Evolutionary conservation across 2,888 invertebrate species (phyloP), one percentile per base, ranked within the genome.

Genomic region (Nudaria mundana): DNA sequence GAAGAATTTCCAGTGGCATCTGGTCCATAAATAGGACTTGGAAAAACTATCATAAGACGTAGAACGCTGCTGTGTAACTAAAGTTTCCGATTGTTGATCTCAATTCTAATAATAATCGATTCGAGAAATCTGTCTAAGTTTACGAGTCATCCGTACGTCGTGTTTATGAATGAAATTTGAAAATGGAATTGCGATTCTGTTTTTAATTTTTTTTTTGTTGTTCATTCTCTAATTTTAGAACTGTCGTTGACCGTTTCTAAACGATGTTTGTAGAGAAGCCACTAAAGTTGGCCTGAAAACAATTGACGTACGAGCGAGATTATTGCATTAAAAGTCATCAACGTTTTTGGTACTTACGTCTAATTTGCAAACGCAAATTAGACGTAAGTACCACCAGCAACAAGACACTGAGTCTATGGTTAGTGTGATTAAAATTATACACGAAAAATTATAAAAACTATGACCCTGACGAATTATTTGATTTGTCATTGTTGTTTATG

Each of bases 151-250:
- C n/a, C n/a, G n/a, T n/a, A n/a, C n/a, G n/a, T n/a, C 30, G 24
- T 20, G 29, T 53, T 57, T 26, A 36, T 58, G 57, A 57, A 63
- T 60, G 60, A 49, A 62, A 14, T n/a, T 30, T 40, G 13, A 22
- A 20, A 41, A 40, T 28, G 35, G 34, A 34, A 48, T 26, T 37
- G 7, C 6, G 5, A 6, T 37, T 37, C 11, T 10, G 14, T 32
- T 29, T 44, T 36, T 20, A 24, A 30, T 20, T 18, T 15, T 3
- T 30, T n/a, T 28, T 28, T 28, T 6, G 28, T 29, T 23, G 16
- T 29, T 37, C 22, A 15, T 3, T 16, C 11, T 5, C n/a, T 5
- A 3, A 14, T 22, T 30, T 26, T 22, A 15, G 8, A 14, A 37
- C 5, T 5, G 5, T 5, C 8, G 12, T 18, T 26, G 24, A 14